phyloP scores from a whole-genome alignment of 2,888 invertebrate species.

The Spodoptera littoralis region DNA sequence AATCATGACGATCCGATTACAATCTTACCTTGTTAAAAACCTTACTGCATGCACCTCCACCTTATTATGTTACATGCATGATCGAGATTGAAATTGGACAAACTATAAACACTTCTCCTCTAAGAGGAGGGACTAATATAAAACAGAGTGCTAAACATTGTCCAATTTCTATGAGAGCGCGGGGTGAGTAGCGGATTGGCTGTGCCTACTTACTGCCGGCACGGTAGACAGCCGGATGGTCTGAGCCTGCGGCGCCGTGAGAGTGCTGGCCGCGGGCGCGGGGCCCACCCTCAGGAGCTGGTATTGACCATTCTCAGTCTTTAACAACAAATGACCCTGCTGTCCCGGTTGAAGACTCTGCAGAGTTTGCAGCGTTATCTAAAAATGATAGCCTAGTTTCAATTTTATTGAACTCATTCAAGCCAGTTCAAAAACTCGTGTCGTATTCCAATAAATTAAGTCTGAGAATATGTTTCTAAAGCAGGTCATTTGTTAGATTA shows the following conservation, averaged over 20 bases:
- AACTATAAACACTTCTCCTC: constrained; percentile 48
- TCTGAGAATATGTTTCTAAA: constrained; percentile 61
- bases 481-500: constrained; percentile 77
- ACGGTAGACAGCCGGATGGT: constrained; percentile 96
- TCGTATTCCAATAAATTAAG: constrained; percentile 43
- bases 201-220: constrained; percentile 95
- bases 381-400: constrained; percentile 86
- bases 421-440: constrained; percentile 45
- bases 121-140: constrained; percentile 17
- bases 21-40: constrained; percentile 80
- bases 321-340: constrained; percentile 96
- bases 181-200: constrained; percentile 58
- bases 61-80: constrained; percentile 77
- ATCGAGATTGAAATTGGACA: constrained; percentile 72
- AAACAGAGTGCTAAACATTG: constrained; percentile 44
- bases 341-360: constrained; percentile 96
- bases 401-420: constrained; percentile 69
- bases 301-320: constrained; percentile 98
- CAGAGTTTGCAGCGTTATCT: constrained; percentile 96
- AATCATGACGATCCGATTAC: constrained; percentile 63
- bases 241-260: constrained; percentile 90
- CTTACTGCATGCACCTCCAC: constrained; percentile 80
- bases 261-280: constrained; percentile 90
- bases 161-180: constrained; percentile 49
- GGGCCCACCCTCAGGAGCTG: constrained; percentile 97